Conservation (phyloP, 2,888 invertebrate genomes). For the Morpho helenor region DNA sequence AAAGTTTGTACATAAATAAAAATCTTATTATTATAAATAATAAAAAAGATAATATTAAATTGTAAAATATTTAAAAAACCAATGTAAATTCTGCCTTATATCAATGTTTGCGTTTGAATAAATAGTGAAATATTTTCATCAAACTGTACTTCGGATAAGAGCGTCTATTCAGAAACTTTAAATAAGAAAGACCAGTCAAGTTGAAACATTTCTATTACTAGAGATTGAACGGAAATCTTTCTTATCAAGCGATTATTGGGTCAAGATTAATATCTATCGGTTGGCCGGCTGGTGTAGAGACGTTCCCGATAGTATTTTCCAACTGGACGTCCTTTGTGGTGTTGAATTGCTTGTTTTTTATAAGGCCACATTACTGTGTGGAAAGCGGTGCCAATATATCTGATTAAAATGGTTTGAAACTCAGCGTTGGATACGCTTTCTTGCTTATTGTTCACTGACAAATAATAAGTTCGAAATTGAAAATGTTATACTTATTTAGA, state of each 20-base stretch:
- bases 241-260: slow-evolving; percentile 62
- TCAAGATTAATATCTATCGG: slow-evolving; percentile 63
- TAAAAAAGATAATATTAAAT: too few species aligned
- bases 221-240: slow-evolving; percentile 68
- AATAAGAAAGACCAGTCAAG: slow-evolving; percentile 58
- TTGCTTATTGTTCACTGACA: slow-evolving; percentile 8
- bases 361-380: slow-evolving; percentile 18
- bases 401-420: slow-evolving; percentile 11
- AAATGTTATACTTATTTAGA: slow-evolving; percentile 2
- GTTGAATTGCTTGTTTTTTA: slow-evolving; percentile 29
- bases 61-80: too few species aligned
- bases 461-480: slow-evolving; percentile 9
- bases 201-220: slow-evolving; percentile 71
- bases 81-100: too few species aligned
- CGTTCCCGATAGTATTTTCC: slow-evolving; percentile 51
- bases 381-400: slow-evolving; percentile 12
- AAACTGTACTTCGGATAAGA: not conserved
- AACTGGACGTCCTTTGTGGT: slow-evolving; percentile 46
- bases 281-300: slow-evolving; percentile 33
- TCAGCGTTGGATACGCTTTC: slow-evolving; percentile 6
- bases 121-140: too few species aligned
- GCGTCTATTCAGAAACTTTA: slow-evolving; percentile 23
- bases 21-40: too few species aligned
- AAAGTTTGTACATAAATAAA: too few species aligned
- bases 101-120: too few species aligned